Evolutionary conservation across 2,113 vertebrate genomes (phyloP).

Genomic region (Oncorhynchus nerka): DNA sequence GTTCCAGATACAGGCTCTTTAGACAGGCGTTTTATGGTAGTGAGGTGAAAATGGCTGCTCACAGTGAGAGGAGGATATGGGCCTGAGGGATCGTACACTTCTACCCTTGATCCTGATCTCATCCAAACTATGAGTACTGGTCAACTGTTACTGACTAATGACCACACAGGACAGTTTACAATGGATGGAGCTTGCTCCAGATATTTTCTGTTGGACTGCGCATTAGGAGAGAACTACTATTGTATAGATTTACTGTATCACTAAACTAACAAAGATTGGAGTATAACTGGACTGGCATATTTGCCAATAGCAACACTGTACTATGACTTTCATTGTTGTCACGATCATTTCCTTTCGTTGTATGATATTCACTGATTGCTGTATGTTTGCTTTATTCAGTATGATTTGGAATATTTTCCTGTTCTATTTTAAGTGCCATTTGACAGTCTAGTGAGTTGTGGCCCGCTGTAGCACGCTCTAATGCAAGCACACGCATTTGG

Average conservation of each 20-base stretch:
- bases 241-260: conserved; percentile 33
- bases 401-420: conserved; percentile 58
- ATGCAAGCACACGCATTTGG: conserved; percentile 79
- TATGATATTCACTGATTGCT: conserved; percentile 65
- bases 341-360: conserved; percentile 57
- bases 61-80: neutral
- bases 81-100: neutral
- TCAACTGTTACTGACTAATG: too few relatives aligned
- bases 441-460: conserved; percentile 76
- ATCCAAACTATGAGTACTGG: too few relatives aligned
- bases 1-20: conserved; percentile 48
- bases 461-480: conserved; percentile 78
- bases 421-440: conserved; percentile 76
- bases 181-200: conserved; percentile 12
- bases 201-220: conserved; percentile 27
- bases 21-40: neutral
- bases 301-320: conserved; percentile 35
- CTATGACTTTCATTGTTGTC: conserved; percentile 17
- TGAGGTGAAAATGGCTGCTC: neutral
- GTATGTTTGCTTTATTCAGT: conserved; percentile 47
- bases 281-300: conserved; percentile 22
- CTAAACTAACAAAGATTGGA: conserved; percentile 26
- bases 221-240: conserved; percentile 40
- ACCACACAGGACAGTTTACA: conserved; percentile 15
- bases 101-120: conserved; percentile 1